Evolutionary conservation across 1,140 invertebrate species (phyloP).

Genomic region (Dendrolimus punctatus): DNA sequence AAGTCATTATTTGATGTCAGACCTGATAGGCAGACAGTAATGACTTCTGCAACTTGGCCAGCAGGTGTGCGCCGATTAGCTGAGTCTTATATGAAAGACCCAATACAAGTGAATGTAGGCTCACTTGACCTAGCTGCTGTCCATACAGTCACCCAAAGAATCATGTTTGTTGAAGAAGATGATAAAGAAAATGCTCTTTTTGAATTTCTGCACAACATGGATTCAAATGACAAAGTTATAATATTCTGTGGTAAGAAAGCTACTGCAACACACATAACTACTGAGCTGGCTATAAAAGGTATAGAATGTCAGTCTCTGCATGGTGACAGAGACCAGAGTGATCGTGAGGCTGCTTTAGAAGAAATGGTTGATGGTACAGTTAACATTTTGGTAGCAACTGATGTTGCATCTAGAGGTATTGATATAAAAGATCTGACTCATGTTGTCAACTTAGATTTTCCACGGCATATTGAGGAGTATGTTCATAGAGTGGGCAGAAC

Average conservation of each 20-base stretch:
- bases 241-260: constrained; percentile 91
- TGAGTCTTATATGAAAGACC: constrained; percentile 88
- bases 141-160: constrained; percentile 85
- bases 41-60: constrained; percentile 94
- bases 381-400: constrained; percentile 92
- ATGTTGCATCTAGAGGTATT: constrained; percentile 92
- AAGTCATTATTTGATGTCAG: constrained; percentile 84
- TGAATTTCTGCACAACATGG: constrained; percentile 79
- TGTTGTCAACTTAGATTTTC: constrained; percentile 90
- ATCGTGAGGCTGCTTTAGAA: constrained; percentile 88
- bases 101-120: constrained; percentile 91
- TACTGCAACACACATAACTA: constrained; percentile 85
- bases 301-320: constrained; percentile 86
- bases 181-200: constrained; percentile 68
- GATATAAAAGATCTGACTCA: constrained; percentile 94
- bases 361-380: constrained; percentile 85
- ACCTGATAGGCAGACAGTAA: constrained; percentile 87
- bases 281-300: constrained; percentile 80
- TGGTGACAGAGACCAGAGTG: constrained; percentile 89
- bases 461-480: constrained; percentile 92
- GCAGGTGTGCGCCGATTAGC: constrained; percentile 85
- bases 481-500: constrained; percentile 91
- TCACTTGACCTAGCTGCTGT: constrained; percentile 88
- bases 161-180: constrained; percentile 81
- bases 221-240: constrained; percentile 84